Evolutionary conservation across 2,888 invertebrate genomes (phyloP).

Genomic region (Operophtera brumata): DNA sequence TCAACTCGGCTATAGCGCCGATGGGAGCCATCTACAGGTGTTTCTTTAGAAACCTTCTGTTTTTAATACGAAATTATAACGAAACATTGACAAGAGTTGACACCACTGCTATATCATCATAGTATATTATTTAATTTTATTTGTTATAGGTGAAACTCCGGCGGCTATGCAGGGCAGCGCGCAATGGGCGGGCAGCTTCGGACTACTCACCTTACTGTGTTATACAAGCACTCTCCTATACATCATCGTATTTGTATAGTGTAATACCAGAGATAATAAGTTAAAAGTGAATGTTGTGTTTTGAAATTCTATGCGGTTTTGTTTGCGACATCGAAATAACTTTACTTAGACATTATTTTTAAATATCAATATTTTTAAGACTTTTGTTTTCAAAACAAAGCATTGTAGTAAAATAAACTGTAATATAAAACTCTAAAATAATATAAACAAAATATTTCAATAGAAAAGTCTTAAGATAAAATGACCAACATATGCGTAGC

Average conservation of each 20-base stretch:
- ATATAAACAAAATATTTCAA: too few species aligned
- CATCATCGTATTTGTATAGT: conserved; percentile 39
- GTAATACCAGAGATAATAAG: conserved; percentile 10
- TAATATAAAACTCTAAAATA: too few species aligned
- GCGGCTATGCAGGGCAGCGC: conserved; percentile 91
- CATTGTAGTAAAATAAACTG: not conserved
- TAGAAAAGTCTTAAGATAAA: too few species aligned
- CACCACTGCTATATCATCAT: too few species aligned
- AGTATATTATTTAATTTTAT: not conserved
- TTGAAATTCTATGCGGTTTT: conserved; percentile 4
- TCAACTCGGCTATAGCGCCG: too few species aligned
- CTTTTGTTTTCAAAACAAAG: not conserved
- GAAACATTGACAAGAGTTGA: too few species aligned
- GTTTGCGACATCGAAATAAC: conserved; percentile 11
- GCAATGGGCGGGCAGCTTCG: conserved; percentile 62
- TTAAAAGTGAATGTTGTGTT: conserved; percentile 13
- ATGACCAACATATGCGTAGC: too few species aligned
- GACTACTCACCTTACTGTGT: conserved; percentile 46
- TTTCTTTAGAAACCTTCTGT: too few species aligned
- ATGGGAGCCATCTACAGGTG: too few species aligned
- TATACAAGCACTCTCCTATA: conserved; percentile 43
- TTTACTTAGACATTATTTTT: not conserved
- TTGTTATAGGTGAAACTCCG: conserved; percentile 86
- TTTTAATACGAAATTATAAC: too few species aligned
- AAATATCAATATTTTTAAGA: not conserved